Evolutionary conservation across 1,140 invertebrate genomes (phyloP).

Genomic region (Drosophila tsacasi): DNA sequence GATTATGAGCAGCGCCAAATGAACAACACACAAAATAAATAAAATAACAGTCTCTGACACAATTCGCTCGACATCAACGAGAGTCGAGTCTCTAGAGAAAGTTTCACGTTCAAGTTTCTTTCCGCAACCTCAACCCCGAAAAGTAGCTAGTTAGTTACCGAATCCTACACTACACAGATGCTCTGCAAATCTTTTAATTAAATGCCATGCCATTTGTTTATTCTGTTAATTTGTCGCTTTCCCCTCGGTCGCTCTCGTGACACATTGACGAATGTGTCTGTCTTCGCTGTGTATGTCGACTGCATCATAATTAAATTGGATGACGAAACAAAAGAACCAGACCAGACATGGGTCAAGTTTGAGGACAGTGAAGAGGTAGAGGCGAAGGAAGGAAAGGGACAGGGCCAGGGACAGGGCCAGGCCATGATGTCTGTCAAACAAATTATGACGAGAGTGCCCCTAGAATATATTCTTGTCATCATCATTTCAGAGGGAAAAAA

Average conservation of each 20-base stretch:
- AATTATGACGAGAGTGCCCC: constrained; percentile 4
- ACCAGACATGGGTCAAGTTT: constrained; percentile 76
- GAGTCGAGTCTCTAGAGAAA: constrained; percentile 40
- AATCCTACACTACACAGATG: constrained; percentile 1
- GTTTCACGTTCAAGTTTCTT: constrained; percentile 64
- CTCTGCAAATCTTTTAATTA: constrained; percentile 54
- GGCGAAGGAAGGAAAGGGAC: background rate
- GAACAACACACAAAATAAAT: constrained; percentile 13
- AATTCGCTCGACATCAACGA: constrained; percentile 50
- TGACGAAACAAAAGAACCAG: constrained; percentile 58
- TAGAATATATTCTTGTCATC: constrained; percentile 14
- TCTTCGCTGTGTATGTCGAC: constrained; percentile 36
- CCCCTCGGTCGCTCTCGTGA: constrained; percentile 51
- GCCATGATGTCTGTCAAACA: constrained; percentile 37
- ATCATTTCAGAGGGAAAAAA: background rate
- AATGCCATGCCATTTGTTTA: constrained; percentile 74
- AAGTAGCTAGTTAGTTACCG: constrained; percentile 35
- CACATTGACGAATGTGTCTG: constrained; percentile 63
- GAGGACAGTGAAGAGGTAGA: constrained; percentile 44
- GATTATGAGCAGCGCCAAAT: constrained; percentile 60
- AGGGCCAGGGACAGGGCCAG: constrained; percentile 2
- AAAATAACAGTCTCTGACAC: constrained; percentile 36
- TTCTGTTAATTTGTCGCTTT: constrained; percentile 74
- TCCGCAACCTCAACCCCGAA: constrained; percentile 16
- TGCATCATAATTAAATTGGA: constrained; percentile 78